These are phyloP conservation scores for Dicycla oo DNA, from an alignment of 2,888 invertebrate genomes.

Conservation along the genomic window DNA sequence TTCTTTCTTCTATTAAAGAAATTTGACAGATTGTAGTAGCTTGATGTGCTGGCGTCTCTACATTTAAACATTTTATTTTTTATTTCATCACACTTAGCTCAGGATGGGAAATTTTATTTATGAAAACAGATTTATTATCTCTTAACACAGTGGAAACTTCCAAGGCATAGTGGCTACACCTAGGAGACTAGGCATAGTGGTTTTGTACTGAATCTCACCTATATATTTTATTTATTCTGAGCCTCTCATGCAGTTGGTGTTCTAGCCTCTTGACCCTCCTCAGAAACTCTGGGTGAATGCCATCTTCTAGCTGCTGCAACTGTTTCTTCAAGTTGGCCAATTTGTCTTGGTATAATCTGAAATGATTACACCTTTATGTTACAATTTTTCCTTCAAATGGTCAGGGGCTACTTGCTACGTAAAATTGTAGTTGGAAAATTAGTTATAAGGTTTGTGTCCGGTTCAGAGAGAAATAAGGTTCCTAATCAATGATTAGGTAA, in stretches of 20 bases:
- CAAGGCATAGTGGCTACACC: neutral
- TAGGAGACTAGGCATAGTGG: neutral
- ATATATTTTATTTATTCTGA: constrained; percentile 93
- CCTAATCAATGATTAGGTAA: too few relatives aligned
- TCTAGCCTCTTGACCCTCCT: constrained; percentile 95
- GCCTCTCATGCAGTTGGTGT: constrained; percentile 94
- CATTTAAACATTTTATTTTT: too few relatives aligned
- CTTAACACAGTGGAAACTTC: neutral
- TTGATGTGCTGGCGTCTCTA: too few relatives aligned
- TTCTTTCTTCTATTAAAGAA: too few relatives aligned
- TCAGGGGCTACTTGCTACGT: too few relatives aligned
- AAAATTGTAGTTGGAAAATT: neutral
- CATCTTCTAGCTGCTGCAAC: constrained; percentile 96
- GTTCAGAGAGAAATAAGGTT: neutral
- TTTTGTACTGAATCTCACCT: constrained; percentile 70
- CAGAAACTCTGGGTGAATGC: constrained; percentile 96
- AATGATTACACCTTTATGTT: constrained; percentile 55
- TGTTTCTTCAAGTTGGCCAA: constrained; percentile 96
- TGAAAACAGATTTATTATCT: neutral
- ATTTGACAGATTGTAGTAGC: too few relatives aligned
- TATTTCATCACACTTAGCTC: too few relatives aligned
- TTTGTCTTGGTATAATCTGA: constrained; percentile 97
- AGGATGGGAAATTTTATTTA: too few relatives aligned
- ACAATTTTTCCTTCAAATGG: constrained; percentile 5
- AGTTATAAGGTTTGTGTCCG: neutral